A percentile compares a stretch with the other conserved stretches of the same genome.
Conservation (phyloP, 1,140 invertebrate genomes). For the Octopus sinensis region DNA sequence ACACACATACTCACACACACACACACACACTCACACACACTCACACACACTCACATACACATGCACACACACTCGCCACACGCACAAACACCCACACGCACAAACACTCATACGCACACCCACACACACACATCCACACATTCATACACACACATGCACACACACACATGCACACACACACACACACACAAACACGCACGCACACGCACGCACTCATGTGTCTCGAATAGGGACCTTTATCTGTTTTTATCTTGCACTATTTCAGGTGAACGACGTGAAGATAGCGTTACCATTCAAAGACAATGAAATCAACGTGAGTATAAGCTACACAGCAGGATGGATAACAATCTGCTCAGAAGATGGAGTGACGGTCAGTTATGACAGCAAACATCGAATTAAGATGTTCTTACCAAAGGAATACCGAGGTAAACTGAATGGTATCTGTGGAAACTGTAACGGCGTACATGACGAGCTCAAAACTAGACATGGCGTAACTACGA, state of each 20-base stretch:
- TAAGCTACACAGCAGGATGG: neutral
- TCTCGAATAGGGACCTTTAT: too few relatives aligned
- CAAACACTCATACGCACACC: too few relatives aligned
- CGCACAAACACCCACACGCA: too few relatives aligned
- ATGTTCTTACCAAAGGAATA: conserved; percentile 10
- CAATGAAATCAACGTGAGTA: neutral
- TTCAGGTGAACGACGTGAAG: neutral
- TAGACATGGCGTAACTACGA: neutral
- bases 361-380: conserved; percentile 18
- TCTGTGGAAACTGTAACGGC: conserved; percentile 23
- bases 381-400: conserved; percentile 14
- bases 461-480: conserved; percentile 13
- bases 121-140: too few relatives aligned
- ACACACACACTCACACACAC: too few relatives aligned
- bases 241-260: neutral
- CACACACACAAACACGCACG: too few relatives aligned
- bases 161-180: too few relatives aligned
- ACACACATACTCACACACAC: too few relatives aligned
- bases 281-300: neutral
- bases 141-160: too few relatives aligned
- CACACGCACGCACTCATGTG: too few relatives aligned
- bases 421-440: conserved; percentile 4
- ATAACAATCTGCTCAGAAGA: neutral
- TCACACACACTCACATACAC: too few relatives aligned
- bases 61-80: too few relatives aligned